Evolutionary conservation across 2,888 invertebrate genomes (phyloP).

Genomic region (Cinara cedri): DNA sequence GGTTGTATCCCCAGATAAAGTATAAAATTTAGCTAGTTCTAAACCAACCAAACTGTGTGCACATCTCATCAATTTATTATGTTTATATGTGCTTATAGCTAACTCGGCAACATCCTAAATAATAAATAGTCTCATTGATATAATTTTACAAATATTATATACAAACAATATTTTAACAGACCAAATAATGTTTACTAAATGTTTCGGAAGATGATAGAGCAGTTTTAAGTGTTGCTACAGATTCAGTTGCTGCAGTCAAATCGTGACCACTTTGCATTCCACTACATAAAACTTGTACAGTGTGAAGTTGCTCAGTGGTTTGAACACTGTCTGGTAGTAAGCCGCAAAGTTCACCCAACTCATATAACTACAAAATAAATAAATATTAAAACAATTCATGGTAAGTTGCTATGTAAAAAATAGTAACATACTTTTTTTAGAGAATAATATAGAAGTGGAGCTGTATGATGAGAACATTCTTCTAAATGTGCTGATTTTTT

Average conservation of each 20-base stretch:
- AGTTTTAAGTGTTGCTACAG: conserved; percentile 85
- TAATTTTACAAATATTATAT: conserved; percentile 9
- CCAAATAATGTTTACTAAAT: conserved; percentile 87
- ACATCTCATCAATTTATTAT: conserved; percentile 80
- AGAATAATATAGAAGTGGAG: conserved; percentile 84
- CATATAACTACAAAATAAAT: conserved; percentile 69
- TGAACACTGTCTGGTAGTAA: conserved; percentile 83
- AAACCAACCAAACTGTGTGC: conserved; percentile 83
- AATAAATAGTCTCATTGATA: conserved; percentile 55
- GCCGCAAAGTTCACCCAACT: conserved; percentile 88
- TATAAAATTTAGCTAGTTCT: conserved; percentile 89
- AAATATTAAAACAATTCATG: no score
- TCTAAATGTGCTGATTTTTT: conserved; percentile 70
- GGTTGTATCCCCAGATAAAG: conserved; percentile 81
- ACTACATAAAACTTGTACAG: conserved; percentile 86
- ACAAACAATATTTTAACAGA: conserved; percentile 62
- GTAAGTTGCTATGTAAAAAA: no score
- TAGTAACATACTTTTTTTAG: conserved; percentile 74
- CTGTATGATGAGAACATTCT: conserved; percentile 83
- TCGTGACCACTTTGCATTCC: conserved; percentile 82
- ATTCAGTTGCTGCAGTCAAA: conserved; percentile 66
- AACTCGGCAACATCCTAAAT: conserved; percentile 84
- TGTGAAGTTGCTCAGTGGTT: conserved; percentile 85
- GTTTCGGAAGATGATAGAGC: conserved; percentile 87
- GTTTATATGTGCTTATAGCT: conserved; percentile 95